Conservation (phyloP, 2,888 invertebrate species). For the Kryphioiulus occultus region DNA sequence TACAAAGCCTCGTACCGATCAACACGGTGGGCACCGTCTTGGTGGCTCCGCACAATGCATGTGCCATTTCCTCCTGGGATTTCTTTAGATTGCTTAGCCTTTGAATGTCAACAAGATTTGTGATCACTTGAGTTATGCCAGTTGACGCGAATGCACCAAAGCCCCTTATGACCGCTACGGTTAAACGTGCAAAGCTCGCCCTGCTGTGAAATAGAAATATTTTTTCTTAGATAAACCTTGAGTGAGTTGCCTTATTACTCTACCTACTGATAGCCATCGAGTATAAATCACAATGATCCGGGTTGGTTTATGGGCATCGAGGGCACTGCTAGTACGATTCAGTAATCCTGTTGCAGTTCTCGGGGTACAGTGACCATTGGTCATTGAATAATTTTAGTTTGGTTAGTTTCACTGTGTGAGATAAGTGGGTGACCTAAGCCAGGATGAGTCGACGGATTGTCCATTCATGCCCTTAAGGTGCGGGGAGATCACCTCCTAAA, state of each 20-base stretch:
- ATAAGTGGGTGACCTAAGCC: background rate
- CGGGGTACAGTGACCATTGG: background rate
- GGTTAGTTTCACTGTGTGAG: background rate
- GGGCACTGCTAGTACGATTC: background rate
- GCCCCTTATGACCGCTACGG: constrained; percentile 10
- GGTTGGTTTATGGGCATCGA: background rate
- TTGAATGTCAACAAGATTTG: constrained; percentile 35
- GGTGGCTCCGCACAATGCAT: background rate
- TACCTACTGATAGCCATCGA: background rate
- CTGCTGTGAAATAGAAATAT: constrained; percentile 26
- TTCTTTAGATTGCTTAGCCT: constrained; percentile 18
- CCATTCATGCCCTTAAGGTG: background rate
- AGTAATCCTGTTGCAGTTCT: background rate
- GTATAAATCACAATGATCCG: background rate
- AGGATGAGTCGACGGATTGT: background rate
- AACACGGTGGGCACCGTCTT: background rate
- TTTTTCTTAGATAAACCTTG: background rate
- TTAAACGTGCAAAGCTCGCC: background rate
- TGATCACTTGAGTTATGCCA: constrained; percentile 30
- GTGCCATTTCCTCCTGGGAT: background rate
- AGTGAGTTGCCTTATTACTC: background rate
- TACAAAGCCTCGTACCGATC: background rate
- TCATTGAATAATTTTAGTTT: background rate
- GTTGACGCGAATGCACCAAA: constrained; percentile 20
- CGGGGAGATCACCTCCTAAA: too few species aligned